Conservation (phyloP, 2,113 vertebrate species). For the Lamprotornis superbus region DNA sequence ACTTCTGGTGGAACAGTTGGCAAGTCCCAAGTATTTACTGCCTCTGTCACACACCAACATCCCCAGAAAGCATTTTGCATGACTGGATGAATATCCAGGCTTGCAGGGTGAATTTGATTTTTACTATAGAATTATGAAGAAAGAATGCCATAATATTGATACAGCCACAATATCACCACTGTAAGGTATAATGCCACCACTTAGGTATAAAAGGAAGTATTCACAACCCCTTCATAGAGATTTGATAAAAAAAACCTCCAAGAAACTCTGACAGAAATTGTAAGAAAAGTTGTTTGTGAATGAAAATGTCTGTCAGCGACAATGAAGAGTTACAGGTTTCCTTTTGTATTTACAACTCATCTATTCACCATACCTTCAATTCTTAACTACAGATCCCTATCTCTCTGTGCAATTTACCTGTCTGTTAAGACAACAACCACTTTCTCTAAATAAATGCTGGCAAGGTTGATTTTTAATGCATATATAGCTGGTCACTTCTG, state of each 20-base stretch:
- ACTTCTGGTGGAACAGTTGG: not conserved
- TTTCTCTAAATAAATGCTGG: not conserved
- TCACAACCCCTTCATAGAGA: not conserved
- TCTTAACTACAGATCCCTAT: not conserved
- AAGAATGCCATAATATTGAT: not conserved
- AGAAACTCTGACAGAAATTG: not conserved
- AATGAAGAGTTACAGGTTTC: not conserved
- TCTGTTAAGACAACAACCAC: not conserved
- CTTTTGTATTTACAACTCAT: not conserved
- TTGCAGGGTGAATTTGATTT: not conserved
- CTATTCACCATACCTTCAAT: not conserved
- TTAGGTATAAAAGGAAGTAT: not conserved
- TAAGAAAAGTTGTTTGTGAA: not conserved
- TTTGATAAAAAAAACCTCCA: not conserved
- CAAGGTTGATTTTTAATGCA: not conserved
- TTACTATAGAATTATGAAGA: not conserved
- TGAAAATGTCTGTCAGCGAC: not conserved
- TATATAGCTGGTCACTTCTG: not conserved
- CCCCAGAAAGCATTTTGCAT: not conserved
- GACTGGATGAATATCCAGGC: not conserved
- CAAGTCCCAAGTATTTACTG: not conserved
- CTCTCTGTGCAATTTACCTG: not conserved
- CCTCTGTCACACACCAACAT: not conserved
- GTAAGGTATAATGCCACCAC: not conserved
- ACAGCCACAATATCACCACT: not conserved